Percentiles rank a stretch among this genome's conserved stretches.
These are phyloP conservation scores for Drosophila suboccidentalis DNA, from an alignment of 2,888 invertebrate genomes.

Conservation along the genomic window DNA sequence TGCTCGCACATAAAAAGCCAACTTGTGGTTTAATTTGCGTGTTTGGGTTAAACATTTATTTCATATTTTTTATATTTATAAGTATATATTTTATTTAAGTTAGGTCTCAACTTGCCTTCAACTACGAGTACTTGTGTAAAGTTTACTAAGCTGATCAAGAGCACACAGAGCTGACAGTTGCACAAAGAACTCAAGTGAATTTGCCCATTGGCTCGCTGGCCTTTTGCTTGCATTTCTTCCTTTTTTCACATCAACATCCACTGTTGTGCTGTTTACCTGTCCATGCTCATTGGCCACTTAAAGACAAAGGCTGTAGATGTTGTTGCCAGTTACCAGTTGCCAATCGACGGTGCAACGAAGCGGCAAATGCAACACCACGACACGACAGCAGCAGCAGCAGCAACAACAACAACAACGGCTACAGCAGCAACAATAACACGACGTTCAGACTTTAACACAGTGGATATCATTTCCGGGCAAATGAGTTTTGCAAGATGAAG, in stretches of 20 bases:
- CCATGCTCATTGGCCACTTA: constrained; percentile 72
- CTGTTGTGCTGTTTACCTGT: constrained; percentile 41
- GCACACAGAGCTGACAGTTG: constrained; percentile 53
- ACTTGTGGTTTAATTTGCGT: constrained; percentile 29
- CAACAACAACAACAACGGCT: constrained; percentile 36
- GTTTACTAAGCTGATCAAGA: constrained; percentile 23
- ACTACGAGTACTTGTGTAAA: constrained; percentile 6
- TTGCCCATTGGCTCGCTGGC: constrained; percentile 13
- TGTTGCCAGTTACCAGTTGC: constrained; percentile 59
- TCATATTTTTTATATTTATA: background rate
- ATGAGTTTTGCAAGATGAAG: constrained; percentile 64
- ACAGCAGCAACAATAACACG: constrained; percentile 27
- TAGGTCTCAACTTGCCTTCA: background rate
- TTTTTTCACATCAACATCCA: constrained; percentile 1
- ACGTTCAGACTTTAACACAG: constrained; percentile 71
- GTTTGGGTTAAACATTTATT: constrained; percentile 17
- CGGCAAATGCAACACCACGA: constrained; percentile 79
- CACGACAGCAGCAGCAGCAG: constrained; percentile 46
- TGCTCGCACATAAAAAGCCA: constrained; percentile 23
- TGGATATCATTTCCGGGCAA: constrained; percentile 80
- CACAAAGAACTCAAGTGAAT: constrained; percentile 44
- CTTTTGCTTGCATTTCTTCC: constrained; percentile 2
- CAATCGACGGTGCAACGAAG: constrained; percentile 76
- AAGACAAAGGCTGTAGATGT: constrained; percentile 60
- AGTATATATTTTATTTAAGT: background rate